These are phyloP conservation scores for Coregonus suidteri DNA, from an alignment of 2,797 vertebrate species.

Conservation along the genomic window DNA sequence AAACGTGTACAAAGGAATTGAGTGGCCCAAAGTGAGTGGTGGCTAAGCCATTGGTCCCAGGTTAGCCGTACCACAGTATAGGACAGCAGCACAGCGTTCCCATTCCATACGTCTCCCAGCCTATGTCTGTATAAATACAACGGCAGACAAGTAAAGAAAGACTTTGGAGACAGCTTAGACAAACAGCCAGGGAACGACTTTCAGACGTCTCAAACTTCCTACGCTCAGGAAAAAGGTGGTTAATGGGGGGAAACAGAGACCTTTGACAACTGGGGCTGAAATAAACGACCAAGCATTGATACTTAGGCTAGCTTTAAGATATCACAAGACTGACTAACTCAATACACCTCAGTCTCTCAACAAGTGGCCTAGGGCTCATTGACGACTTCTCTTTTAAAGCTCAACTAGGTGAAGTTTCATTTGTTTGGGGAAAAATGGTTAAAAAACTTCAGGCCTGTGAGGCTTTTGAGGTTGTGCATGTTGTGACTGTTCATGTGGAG, in stretches of 20 bases:
- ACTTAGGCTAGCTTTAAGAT: not conserved
- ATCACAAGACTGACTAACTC: not conserved
- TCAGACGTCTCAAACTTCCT: conserved; percentile 35
- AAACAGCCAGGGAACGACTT: conserved; percentile 30
- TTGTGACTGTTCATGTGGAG: conserved; percentile 11
- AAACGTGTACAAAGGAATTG: not conserved
- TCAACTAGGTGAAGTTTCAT: too few relatives aligned
- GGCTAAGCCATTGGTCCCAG: not conserved
- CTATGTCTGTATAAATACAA: conserved; percentile 42
- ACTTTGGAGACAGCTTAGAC: conserved; percentile 29
- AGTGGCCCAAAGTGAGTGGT: not conserved
- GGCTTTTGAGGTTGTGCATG: not conserved
- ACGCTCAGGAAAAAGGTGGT: conserved; percentile 7
- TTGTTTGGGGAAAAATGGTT: not conserved
- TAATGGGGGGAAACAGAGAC: not conserved
- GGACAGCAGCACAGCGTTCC: not conserved
- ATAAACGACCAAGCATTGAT: not conserved
- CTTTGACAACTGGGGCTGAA: conserved; percentile 2
- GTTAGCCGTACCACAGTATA: not conserved
- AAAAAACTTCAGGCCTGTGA: not conserved
- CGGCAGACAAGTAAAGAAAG: conserved; percentile 33
- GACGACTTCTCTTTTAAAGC: not conserved
- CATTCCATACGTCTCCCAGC: conserved; percentile 7
- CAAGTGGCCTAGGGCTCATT: not conserved
- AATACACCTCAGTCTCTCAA: not conserved